These are phyloP conservation scores for Tetramorium parvispinum DNA, from an alignment of 1,140 invertebrate genomes.

Conservation along the genomic window DNA sequence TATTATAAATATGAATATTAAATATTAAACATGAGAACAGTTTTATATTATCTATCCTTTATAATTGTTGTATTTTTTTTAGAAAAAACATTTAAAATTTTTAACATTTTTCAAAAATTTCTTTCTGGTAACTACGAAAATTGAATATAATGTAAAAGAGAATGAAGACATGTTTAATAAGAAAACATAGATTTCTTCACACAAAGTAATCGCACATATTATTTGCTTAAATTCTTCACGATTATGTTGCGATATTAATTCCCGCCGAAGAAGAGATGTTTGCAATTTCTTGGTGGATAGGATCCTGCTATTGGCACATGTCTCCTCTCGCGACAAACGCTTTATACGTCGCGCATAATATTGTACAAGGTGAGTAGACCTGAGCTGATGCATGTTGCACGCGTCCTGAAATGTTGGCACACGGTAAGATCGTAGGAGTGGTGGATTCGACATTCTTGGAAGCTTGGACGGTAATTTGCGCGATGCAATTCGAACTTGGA, in stretches of 20 bases:
- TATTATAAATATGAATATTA: too few relatives aligned
- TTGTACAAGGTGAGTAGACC: neutral
- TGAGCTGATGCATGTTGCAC: constrained; percentile 26
- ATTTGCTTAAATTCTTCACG: neutral
- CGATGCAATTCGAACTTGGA: constrained; percentile 43
- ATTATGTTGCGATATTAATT: neutral
- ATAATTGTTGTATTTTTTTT: neutral
- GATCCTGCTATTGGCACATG: constrained; percentile 22
- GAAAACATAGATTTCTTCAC: neutral
- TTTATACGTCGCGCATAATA: constrained; percentile 31
- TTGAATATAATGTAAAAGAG: neutral
- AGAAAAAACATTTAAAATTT: neutral
- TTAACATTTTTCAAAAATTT: neutral
- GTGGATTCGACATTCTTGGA: constrained; percentile 53
- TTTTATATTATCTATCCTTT: neutral
- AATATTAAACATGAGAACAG: too few relatives aligned
- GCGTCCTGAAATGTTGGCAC: constrained; percentile 35
- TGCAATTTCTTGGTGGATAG: constrained; percentile 22
- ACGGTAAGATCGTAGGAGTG: constrained; percentile 34
- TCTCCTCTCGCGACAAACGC: constrained; percentile 3
- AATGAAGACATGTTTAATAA: neutral
- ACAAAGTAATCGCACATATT: neutral
- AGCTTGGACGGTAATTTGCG: constrained; percentile 46
- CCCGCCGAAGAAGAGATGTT: neutral
- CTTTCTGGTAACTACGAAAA: neutral